Base-by-base conservation (phyloP, 37 sponge, comb jelly and placozoan genomes). In the Mnemiopsis leidyi region DNA sequence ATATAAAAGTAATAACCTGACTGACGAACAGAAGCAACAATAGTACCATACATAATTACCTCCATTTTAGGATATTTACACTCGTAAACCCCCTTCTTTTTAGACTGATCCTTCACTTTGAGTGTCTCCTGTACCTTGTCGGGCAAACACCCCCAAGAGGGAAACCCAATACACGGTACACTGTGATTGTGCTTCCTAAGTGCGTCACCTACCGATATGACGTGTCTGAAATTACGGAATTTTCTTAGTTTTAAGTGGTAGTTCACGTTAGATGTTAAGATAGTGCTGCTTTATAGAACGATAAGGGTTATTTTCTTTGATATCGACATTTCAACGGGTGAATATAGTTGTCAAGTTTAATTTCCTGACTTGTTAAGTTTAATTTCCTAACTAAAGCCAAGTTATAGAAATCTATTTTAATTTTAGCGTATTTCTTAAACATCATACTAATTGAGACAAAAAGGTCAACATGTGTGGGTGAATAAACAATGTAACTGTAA, bases 131-230 rank as follows among this genome's bases (percentile, higher is more conserved):
- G 33, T 28, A 85, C 90, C 7, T 33, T 37, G 7, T 85, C 90
- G 21, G 90, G 90, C 38, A 85, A 37, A 26, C 61, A 40, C 23
- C 90, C 90, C 90, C 90, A 85, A 2, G 90, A 85, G 20, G 90
- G 36, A 28, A 85, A 85, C 39, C 90, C 90, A 28, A 85, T 85
- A 39, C 90, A 85, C 38, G 90, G 90, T 3, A 85, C 90, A 23
- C 38, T 85, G 48, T 85, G 90, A 37, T 85, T 85, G 90, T 85
- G 90, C 90, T 9, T 25, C 1, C 90, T 35, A 13, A 85, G 40
- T 5, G 90, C 90, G n/a, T 85, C 61, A 2, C 90, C 90, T 38
- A 85, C 36, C 5, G 61, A 25, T 37, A 40, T 85, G 5, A 85
- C 90, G 36, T 33, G 36, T 13, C 90, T 85, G 90, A 35, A 35